A percentile compares a stretch with the other conserved stretches of the same genome.
These are phyloP conservation scores for Myotis brandtii DNA, from an alignment of 2,113 vertebrate genomes.

Conservation along the genomic window DNA sequence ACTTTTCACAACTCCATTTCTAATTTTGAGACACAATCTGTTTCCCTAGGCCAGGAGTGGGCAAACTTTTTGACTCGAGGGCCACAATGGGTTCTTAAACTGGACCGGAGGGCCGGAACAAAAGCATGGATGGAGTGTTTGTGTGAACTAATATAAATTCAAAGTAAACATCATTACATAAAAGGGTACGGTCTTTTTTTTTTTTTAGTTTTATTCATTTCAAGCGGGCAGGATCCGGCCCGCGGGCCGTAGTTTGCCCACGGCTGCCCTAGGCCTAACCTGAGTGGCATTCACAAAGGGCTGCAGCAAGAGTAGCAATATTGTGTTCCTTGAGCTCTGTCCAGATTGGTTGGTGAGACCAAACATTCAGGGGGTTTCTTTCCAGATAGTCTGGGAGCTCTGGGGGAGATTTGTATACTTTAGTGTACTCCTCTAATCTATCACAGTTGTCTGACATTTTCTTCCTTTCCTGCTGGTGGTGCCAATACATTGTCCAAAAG, in stretches of 20 bases:
- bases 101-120: too few species aligned
- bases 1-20: background rate
- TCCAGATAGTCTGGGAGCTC: background rate
- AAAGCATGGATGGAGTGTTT: too few species aligned
- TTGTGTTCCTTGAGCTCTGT: background rate
- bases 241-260: too few species aligned
- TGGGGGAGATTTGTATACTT: background rate
- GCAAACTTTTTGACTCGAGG: too few species aligned
- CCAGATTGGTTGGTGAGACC: background rate
- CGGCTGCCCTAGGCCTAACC: background rate
- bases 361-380: background rate
- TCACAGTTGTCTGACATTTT: background rate
- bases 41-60: background rate
- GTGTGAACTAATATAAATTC: too few species aligned
- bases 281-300: background rate
- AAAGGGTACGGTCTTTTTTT: too few species aligned
- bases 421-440: background rate
- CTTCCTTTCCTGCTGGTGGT: background rate
- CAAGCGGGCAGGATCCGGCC: too few species aligned
- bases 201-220: too few species aligned
- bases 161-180: too few species aligned
- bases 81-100: too few species aligned
- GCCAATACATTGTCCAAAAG: background rate
- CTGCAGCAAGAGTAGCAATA: background rate
- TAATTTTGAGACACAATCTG: background rate